Evolutionary conservation across 92 coral and sea anemone species (phyloP).

Genomic region (Micromussa lordhowensis): DNA sequence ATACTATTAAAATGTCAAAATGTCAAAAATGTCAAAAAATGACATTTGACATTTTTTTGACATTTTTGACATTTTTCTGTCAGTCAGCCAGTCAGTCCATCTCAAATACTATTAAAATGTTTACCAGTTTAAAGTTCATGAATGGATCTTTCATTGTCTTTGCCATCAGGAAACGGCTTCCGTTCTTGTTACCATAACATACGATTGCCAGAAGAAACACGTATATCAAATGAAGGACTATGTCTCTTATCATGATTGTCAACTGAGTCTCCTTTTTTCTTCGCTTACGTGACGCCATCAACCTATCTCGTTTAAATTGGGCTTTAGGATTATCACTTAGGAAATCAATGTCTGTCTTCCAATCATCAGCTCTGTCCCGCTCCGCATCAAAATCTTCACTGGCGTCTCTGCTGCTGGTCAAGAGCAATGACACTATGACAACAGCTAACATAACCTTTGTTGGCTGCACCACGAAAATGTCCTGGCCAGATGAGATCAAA

Average conservation of each 20-base stretch:
- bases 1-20: too few species aligned
- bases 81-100: neutral
- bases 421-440: constrained; percentile 40
- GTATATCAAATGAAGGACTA: constrained; percentile 17
- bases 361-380: neutral
- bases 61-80: too few species aligned
- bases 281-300: constrained; percentile 24
- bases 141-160: constrained; percentile 32
- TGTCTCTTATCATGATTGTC: constrained; percentile 12
- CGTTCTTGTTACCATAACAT: constrained; percentile 42
- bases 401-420: constrained; percentile 6
- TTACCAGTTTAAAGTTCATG: constrained; percentile 29
- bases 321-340: constrained; percentile 38
- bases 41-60: too few species aligned
- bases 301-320: neutral
- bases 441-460: constrained; percentile 62
- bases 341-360: neutral
- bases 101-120: neutral
- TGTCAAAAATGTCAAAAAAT: too few species aligned
- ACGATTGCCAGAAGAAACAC: constrained; percentile 42
- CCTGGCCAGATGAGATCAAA: constrained; percentile 60
- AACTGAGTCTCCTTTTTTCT: constrained; percentile 26
- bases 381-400: neutral
- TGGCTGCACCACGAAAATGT: constrained; percentile 72
- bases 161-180: constrained; percentile 36